Percentiles rank a stretch among this genome's conserved stretches.
Conservation (phyloP, 2,888 invertebrate genomes). For the Sepiola atlantica region DNA sequence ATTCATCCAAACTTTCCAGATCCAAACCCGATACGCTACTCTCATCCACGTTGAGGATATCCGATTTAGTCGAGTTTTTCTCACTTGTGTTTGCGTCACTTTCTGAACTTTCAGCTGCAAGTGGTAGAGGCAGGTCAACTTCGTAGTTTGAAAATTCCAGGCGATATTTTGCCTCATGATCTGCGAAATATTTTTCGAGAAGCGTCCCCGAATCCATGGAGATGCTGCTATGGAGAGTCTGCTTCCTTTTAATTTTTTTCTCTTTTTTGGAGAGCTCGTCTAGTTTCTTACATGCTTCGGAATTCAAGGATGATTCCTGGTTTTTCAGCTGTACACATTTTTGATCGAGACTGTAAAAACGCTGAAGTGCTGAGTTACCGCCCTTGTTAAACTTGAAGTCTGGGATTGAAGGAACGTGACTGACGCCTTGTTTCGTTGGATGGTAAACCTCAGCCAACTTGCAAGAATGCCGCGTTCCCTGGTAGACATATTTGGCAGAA, state of each 20-base stretch:
- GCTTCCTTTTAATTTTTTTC: background rate
- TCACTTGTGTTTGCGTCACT: slow-evolving; percentile 21
- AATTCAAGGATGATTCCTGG: background rate
- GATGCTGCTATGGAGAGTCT: background rate
- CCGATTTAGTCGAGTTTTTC: slow-evolving; percentile 41
- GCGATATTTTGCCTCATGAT: slow-evolving; percentile 58
- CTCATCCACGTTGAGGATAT: slow-evolving; percentile 47
- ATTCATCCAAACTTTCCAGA: background rate
- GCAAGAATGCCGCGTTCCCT: background rate
- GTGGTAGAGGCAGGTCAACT: slow-evolving; percentile 50
- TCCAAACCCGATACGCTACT: slow-evolving; percentile 7
- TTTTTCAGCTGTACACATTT: background rate
- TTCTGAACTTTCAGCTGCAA: slow-evolving; percentile 42
- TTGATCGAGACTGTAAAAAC: background rate
- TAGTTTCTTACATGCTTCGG: background rate
- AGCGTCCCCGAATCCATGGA: background rate
- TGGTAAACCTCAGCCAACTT: background rate
- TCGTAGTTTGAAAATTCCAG: slow-evolving; percentile 69
- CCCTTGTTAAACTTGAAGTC: background rate
- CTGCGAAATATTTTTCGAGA: background rate
- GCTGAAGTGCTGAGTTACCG: background rate
- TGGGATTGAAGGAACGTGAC: background rate
- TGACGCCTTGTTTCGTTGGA: background rate
- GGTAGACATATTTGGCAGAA: background rate
- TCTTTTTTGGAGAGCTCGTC: background rate